These are phyloP conservation scores for Lordiphosa fenestrarum DNA, from an alignment of 2,888 invertebrate species.

Conservation along the genomic window DNA sequence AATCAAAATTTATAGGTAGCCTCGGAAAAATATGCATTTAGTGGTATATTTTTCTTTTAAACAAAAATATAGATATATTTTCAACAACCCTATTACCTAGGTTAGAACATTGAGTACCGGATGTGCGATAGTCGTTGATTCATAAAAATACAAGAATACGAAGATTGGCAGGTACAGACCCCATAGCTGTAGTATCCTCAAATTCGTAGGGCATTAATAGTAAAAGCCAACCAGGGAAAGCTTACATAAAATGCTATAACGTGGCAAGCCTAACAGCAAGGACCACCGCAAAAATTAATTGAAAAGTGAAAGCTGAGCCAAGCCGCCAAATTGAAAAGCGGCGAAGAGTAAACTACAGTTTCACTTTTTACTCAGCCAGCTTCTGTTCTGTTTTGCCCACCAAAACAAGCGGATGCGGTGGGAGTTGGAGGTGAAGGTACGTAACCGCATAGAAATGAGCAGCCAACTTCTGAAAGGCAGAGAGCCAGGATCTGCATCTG, in stretches of 20 bases:
- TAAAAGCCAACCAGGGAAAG: constrained; percentile 25
- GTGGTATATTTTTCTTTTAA: too few species aligned
- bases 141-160: too few species aligned
- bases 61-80: too few species aligned
- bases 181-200: too few species aligned
- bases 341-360: constrained; percentile 46
- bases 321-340: constrained; percentile 50
- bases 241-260: constrained; percentile 39
- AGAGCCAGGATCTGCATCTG: constrained; percentile 8
- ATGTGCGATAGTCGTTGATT: too few species aligned
- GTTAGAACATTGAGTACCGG: too few species aligned
- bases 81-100: too few species aligned
- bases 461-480: constrained; percentile 20
- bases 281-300: constrained; percentile 57
- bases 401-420: too few species aligned
- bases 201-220: constrained; percentile 13
- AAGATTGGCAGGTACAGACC: too few species aligned
- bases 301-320: constrained; percentile 62
- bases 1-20: too few species aligned
- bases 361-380: constrained; percentile 29
- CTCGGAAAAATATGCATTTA: too few species aligned
- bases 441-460: constrained; percentile 29
- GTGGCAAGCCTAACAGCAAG: constrained; percentile 15
- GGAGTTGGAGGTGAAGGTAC: neutral
- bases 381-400: too few species aligned